Evolutionary conservation across 2,888 invertebrate genomes (phyloP).

Genomic region (Cyclophora albipunctata): DNA sequence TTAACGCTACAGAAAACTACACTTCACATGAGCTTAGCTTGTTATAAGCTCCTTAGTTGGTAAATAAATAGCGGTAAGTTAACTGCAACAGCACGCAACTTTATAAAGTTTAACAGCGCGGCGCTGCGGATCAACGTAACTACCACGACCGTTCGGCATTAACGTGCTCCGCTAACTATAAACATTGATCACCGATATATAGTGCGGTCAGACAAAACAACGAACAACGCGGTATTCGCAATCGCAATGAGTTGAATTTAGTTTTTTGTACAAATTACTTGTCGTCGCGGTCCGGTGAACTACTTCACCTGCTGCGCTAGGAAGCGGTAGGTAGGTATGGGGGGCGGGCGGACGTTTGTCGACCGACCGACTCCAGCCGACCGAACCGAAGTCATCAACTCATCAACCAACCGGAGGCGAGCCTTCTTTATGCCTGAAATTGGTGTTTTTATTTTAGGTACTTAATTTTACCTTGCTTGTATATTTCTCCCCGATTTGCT

Average conservation of each 20-base stretch:
- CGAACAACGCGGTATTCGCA: conserved; percentile 52
- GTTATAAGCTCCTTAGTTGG: too few species aligned
- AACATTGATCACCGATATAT: conserved; percentile 69
- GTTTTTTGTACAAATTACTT: conserved; percentile 74
- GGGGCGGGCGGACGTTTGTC: neutral
- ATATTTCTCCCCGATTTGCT: conserved; percentile 42
- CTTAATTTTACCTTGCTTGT: conserved; percentile 37
- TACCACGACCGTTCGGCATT: conserved; percentile 37
- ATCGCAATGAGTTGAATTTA: conserved; percentile 71
- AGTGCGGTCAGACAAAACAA: conserved; percentile 74
- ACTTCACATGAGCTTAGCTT: conserved; percentile 21
- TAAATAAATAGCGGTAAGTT: neutral
- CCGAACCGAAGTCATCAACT: neutral
- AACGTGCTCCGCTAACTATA: conserved; percentile 36
- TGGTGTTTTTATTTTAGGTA: neutral
- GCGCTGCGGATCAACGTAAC: too few species aligned
- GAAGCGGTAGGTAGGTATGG: neutral
- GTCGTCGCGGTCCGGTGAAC: conserved; percentile 71
- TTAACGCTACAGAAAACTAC: conserved; percentile 33
- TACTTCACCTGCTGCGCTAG: conserved; percentile 51
- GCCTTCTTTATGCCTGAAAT: too few species aligned
- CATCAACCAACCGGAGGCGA: too few species aligned
- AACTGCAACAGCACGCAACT: conserved; percentile 10
- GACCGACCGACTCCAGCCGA: neutral
- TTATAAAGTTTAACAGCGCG: conserved; percentile 60